These are phyloP conservation scores for Loriculus beryllinus DNA, from an alignment of 2,797 vertebrate genomes.

Conservation along the genomic window DNA sequence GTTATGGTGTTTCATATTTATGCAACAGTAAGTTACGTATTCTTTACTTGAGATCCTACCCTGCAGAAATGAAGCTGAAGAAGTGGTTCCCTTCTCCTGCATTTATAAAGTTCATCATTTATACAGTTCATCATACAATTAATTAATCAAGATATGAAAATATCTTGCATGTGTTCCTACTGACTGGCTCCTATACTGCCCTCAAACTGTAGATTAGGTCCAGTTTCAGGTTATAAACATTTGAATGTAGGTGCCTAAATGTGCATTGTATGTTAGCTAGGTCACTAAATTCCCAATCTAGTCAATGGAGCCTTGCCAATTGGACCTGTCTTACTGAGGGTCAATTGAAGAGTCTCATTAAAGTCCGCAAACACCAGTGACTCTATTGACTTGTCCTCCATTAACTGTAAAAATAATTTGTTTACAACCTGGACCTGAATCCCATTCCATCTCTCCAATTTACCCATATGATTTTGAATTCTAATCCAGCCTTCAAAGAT, in stretches of 20 bases:
- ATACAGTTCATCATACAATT: neutral
- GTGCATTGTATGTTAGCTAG: neutral
- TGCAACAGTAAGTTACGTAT: neutral
- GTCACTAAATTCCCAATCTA: neutral
- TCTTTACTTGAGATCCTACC: neutral
- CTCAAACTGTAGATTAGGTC: neutral
- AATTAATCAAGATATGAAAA: neutral
- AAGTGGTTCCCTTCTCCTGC: neutral
- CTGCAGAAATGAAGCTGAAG: neutral
- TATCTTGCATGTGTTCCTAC: neutral
- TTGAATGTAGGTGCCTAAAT: neutral
- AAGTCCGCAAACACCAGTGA: neutral
- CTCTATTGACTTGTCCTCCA: neutral
- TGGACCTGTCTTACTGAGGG: neutral
- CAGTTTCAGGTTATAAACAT: neutral
- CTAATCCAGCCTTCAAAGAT: neutral
- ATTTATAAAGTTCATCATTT: neutral
- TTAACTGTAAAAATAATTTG: slow-evolving; percentile 23
- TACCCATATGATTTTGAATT: neutral
- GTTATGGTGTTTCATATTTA: neutral
- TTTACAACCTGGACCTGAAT: neutral
- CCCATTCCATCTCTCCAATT: neutral
- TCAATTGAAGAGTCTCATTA: slow-evolving; percentile 2
- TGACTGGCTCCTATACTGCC: neutral
- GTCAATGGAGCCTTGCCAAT: neutral